Percentiles rank a stretch among this genome's conserved stretches.
Evolutionary conservation across 2,888 invertebrate species (phyloP).

Genomic region (Homarus gammarus): DNA sequence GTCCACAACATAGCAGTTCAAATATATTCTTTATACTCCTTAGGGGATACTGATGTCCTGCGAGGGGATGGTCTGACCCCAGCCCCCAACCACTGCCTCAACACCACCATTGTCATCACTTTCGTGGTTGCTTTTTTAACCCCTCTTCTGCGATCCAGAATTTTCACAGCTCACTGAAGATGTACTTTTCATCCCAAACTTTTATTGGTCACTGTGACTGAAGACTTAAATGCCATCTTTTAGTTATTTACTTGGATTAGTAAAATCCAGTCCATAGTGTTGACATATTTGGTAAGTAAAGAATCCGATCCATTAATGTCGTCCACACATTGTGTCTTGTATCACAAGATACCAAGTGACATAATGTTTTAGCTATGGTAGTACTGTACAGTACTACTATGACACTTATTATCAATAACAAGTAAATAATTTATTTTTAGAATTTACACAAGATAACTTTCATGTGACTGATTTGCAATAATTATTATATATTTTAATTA

Average conservation of each 20-base stretch:
- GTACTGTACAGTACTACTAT: too few relatives aligned
- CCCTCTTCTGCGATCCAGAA: constrained; percentile 34
- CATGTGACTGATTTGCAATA: too few relatives aligned
- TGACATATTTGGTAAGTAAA: neutral
- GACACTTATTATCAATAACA: too few relatives aligned
- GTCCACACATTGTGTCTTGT: constrained; percentile 1
- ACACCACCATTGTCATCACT: constrained; percentile 19
- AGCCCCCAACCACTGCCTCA: constrained; percentile 31
- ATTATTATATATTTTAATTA: too few relatives aligned
- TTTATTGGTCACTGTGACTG: neutral
- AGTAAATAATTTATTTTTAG: too few relatives aligned
- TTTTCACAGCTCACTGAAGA: neutral
- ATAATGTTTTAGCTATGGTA: neutral
- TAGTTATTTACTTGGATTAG: neutral
- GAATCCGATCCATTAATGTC: constrained; percentile 25
- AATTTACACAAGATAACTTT: too few relatives aligned
- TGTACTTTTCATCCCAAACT: neutral
- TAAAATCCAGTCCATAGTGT: neutral
- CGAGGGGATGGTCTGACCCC: constrained; percentile 29
- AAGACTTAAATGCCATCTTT: neutral
- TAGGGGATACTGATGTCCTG: constrained; percentile 54
- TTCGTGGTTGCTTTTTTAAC: constrained; percentile 52
- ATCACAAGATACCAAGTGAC: too few relatives aligned
- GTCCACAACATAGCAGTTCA: too few relatives aligned
- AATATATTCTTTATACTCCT: too few relatives aligned